phyloP scores from a whole-genome alignment of 2,888 invertebrate species.

The Eupithecia insigniata region DNA sequence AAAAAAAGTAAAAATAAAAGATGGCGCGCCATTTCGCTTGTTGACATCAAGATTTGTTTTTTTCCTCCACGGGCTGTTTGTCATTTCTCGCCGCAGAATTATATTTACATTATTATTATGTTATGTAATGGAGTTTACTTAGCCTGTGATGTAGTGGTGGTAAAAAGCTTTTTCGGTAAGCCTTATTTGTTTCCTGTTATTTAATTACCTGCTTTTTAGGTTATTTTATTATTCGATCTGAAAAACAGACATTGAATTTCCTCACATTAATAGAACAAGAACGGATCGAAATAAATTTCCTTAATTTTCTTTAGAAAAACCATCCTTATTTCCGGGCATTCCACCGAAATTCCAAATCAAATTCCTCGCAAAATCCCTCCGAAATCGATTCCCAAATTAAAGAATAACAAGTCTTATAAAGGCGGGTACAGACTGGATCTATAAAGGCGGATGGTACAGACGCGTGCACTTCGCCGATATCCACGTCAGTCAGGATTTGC shows the following conservation, averaged over 20 bases:
- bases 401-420: constrained; percentile 42
- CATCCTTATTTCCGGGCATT: neutral
- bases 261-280: neutral
- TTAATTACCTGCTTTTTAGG: neutral
- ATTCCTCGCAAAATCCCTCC: constrained; percentile 25
- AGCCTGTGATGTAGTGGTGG: constrained; percentile 28
- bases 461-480: constrained; percentile 42
- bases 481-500: constrained; percentile 67
- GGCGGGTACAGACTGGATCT: constrained; percentile 40
- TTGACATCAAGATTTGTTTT: constrained; percentile 73
- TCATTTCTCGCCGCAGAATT: constrained; percentile 60
- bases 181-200: constrained; percentile 8
- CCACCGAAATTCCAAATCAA: constrained; percentile 20
- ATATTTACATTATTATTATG: constrained; percentile 55
- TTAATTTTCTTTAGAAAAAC: constrained; percentile 8
- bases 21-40: constrained; percentile 63
- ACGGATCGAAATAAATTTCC: neutral
- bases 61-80: constrained; percentile 58
- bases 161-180: constrained; percentile 4
- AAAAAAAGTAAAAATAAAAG: constrained; percentile 59
- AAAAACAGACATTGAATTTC: neutral
- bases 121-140: constrained; percentile 41
- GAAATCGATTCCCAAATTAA: constrained; percentile 39
- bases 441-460: constrained; percentile 34
- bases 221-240: neutral